Conservation (phyloP, 2,888 invertebrate species). For the Perithous albicinctus region DNA sequence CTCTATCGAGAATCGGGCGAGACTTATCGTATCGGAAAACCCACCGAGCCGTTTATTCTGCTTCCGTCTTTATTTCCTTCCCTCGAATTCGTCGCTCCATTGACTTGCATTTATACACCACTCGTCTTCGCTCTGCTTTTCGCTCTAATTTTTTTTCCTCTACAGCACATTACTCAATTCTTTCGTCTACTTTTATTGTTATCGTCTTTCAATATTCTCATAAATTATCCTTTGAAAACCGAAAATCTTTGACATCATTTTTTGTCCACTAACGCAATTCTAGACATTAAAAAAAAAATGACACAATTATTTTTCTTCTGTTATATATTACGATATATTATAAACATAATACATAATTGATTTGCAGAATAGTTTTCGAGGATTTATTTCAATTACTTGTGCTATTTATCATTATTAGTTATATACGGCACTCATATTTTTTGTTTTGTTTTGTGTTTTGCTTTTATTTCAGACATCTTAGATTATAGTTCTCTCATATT, state of each 20-base stretch:
- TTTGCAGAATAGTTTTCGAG: not conserved
- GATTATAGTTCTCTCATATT: slow-evolving; percentile 91
- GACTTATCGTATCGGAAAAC: slow-evolving; percentile 81
- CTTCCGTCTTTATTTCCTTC: slow-evolving; percentile 81
- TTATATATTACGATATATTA: too few relatives aligned
- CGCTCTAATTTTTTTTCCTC: slow-evolving; percentile 49
- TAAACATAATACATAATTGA: not conserved
- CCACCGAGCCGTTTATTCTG: slow-evolving; percentile 80
- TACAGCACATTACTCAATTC: slow-evolving; percentile 63
- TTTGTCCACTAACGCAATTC: too few relatives aligned
- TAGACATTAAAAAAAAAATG: too few relatives aligned
- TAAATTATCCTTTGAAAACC: slow-evolving; percentile 14
- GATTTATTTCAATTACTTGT: not conserved
- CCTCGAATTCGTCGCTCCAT: slow-evolving; percentile 78
- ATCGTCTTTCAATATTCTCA: not conserved
- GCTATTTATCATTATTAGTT: not conserved
- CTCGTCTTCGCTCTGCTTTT: slow-evolving; percentile 58
- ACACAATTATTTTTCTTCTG: too few relatives aligned
- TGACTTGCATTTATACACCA: slow-evolving; percentile 80
- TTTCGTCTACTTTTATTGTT: slow-evolving; percentile 33
- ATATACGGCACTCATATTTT: not conserved
- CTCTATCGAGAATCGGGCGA: slow-evolving; percentile 68
- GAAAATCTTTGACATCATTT: too few relatives aligned
- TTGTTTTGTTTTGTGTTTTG: slow-evolving; percentile 59
- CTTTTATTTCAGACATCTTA: slow-evolving; percentile 89